Conservation (phyloP, 2,797 vertebrate genomes). For the Notamacropus eugenii region DNA sequence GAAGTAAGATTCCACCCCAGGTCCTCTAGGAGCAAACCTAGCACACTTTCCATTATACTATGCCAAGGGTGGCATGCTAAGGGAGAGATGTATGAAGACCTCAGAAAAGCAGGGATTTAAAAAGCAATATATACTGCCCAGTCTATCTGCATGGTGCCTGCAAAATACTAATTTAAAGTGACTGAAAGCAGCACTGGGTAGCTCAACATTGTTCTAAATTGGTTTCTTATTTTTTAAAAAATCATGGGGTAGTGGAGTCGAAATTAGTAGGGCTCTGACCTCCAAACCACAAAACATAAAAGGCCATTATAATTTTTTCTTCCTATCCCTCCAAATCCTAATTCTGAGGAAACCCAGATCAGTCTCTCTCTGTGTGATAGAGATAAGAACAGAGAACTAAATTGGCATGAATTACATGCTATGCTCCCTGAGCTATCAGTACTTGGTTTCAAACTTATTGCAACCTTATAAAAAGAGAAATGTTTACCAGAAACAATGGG, state of each 20-base stretch:
- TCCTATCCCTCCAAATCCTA: neutral
- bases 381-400: neutral
- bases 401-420: neutral
- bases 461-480: neutral
- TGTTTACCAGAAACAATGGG: neutral
- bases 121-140: neutral
- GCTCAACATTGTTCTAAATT: neutral
- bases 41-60: neutral
- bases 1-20: neutral
- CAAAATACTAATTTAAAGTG: neutral
- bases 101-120: neutral
- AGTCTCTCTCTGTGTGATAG: neutral
- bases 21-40: neutral
- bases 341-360: neutral
- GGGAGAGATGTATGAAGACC: neutral
- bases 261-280: neutral
- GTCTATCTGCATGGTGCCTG: neutral
- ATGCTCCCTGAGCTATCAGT: neutral
- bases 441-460: neutral
- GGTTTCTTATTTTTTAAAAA: neutral
- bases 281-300: neutral
- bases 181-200: neutral
- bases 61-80: neutral
- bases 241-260: neutral
- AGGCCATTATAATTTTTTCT: neutral